Evolutionary conservation across 2,113 vertebrate species (phyloP).

Genomic region (Amphiprion percula): DNA sequence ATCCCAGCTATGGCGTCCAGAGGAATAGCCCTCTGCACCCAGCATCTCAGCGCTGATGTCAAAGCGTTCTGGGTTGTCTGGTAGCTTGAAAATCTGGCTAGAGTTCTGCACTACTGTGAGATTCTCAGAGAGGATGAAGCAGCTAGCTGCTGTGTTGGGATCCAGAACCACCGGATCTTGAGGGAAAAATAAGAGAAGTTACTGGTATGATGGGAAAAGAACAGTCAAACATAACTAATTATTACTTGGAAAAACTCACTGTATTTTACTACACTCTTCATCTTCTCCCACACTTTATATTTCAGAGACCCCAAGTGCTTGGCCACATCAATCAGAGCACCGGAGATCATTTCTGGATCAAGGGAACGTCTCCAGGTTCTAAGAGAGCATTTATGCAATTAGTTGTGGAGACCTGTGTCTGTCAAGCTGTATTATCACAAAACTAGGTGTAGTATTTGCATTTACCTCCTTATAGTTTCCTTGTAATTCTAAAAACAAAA

Average conservation of each 20-base stretch:
- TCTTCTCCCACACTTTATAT: constrained; percentile 86
- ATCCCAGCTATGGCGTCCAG: constrained; percentile 83
- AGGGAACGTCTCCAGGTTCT: constrained; percentile 79
- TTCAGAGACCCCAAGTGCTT: constrained; percentile 84
- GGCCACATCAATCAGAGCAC: constrained; percentile 81
- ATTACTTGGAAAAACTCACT: constrained; percentile 70
- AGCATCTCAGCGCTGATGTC: constrained; percentile 85
- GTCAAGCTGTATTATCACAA: not conserved
- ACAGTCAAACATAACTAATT: not conserved
- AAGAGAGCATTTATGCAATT: constrained; percentile 41
- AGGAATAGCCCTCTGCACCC: constrained; percentile 77
- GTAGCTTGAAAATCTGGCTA: constrained; percentile 80
- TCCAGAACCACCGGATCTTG: constrained; percentile 82
- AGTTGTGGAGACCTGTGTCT: constrained; percentile 7
- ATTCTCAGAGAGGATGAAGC: constrained; percentile 84
- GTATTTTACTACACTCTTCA: constrained; percentile 81
- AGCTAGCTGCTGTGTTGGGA: constrained; percentile 85
- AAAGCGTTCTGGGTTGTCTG: constrained; percentile 85
- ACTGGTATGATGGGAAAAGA: not conserved
- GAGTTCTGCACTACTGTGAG: constrained; percentile 81
- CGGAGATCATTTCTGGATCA: constrained; percentile 72
- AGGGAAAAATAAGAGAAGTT: not conserved
- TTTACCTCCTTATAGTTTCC: constrained; percentile 83
- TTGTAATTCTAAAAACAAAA: constrained; percentile 83
- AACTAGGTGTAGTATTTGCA: not conserved